Conservation (phyloP, 2,888 invertebrate genomes). For the Gandaritis pyraliata region DNA sequence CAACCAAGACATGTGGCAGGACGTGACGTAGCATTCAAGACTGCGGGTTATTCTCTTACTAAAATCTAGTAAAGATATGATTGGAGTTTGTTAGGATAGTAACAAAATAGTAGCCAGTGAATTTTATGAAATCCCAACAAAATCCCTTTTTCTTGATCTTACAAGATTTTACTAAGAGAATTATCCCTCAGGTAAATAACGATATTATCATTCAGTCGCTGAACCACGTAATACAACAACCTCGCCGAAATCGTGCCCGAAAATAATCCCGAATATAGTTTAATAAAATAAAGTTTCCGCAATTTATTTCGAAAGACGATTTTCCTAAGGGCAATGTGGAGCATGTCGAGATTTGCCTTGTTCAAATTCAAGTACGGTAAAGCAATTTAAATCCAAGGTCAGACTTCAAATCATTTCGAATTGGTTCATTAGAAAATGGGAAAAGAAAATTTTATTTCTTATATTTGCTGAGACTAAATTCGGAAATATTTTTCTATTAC, state of each 20-base stretch:
- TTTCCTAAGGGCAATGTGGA: slow-evolving; percentile 8
- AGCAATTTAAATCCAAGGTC: slow-evolving; percentile 17
- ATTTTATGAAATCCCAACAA: too few relatives aligned
- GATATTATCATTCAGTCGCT: slow-evolving; percentile 28
- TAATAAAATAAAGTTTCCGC: slow-evolving; percentile 28
- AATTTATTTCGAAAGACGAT: slow-evolving; percentile 16
- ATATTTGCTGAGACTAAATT: neutral
- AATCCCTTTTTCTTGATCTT: too few relatives aligned
- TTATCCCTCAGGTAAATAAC: slow-evolving; percentile 10
- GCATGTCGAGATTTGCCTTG: slow-evolving; percentile 11
- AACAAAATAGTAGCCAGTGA: too few relatives aligned
- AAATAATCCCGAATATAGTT: slow-evolving; percentile 20
- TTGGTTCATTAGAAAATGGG: slow-evolving; percentile 10
- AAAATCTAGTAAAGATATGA: too few relatives aligned
- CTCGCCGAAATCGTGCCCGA: slow-evolving; percentile 20
- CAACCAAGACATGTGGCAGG: slow-evolving; percentile 3
- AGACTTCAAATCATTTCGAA: neutral
- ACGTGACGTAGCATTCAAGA: slow-evolving; percentile 13
- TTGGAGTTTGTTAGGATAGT: too few relatives aligned
- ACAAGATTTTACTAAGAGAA: too few relatives aligned
- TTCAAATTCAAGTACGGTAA: slow-evolving; percentile 14
- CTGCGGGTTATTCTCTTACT: neutral
- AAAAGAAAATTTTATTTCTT: slow-evolving; percentile 5
- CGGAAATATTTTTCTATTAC: neutral
- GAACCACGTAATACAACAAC: slow-evolving; percentile 29